Percentiles rank a stretch among this genome's conserved stretches.
These are phyloP conservation scores for Rallus limicola DNA, from an alignment of 2,113 vertebrate species.

Conservation along the genomic window DNA sequence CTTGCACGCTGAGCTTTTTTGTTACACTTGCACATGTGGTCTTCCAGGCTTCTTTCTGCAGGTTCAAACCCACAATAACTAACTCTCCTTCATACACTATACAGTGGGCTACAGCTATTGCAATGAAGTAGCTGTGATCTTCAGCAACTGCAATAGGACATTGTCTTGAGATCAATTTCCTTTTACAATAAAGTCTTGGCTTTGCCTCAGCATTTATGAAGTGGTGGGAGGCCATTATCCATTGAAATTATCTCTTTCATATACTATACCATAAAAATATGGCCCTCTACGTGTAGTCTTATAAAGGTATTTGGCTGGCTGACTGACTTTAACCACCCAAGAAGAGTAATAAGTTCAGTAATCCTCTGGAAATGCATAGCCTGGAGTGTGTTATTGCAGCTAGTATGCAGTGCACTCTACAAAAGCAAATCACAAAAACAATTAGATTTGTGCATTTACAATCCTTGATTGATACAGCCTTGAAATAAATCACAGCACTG, in stretches of 20 bases:
- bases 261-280: constrained; percentile 49
- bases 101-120: neutral
- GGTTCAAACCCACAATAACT: neutral
- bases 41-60: neutral
- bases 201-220: constrained; percentile 54
- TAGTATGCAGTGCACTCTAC: neutral
- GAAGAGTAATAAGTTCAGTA: constrained; percentile 67
- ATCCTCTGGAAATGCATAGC: constrained; percentile 55
- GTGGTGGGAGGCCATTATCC: constrained; percentile 28
- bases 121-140: constrained; percentile 52
- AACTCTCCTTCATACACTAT: neutral
- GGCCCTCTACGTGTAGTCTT: neutral
- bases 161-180: constrained; percentile 63
- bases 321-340: constrained; percentile 65
- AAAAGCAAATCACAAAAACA: constrained; percentile 53
- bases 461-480: constrained; percentile 14
- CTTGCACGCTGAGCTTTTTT: fast-evolving
- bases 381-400: constrained; percentile 54
- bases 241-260: constrained; percentile 60
- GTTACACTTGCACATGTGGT: neutral
- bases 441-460: constrained; percentile 43
- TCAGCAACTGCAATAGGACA: constrained; percentile 22
- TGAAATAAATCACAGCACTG: constrained; percentile 36
- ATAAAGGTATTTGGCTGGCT: constrained; percentile 43
- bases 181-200: constrained; percentile 54